A percentile compares a stretch with the other conserved stretches of the same genome.
phyloP scores from a whole-genome alignment of 2,113 vertebrate genomes.

The Calyptomena viridis region DNA sequence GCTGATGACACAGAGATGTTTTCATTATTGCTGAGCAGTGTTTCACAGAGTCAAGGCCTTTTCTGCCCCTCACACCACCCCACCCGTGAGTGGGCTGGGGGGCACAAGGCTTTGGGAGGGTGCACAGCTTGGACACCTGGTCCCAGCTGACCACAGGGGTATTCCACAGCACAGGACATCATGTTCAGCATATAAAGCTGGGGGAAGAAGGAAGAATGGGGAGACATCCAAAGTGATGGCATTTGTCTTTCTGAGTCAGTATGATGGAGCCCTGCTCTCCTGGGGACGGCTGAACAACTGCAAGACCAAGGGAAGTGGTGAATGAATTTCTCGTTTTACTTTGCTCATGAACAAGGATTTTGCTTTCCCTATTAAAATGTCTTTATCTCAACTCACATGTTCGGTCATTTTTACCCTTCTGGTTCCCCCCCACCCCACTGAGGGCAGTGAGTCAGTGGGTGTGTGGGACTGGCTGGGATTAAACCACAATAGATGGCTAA shows the following conservation, averaged over 20 bases:
- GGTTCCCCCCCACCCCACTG: background rate
- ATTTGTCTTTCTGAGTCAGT: background rate
- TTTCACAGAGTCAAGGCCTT: background rate
- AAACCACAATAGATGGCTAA: background rate
- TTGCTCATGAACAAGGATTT: background rate
- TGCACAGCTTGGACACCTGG: background rate
- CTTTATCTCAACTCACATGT: fast-evolving
- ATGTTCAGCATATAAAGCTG: background rate
- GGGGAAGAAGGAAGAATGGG: background rate
- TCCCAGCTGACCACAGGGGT: too few relatives aligned
- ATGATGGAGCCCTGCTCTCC: background rate
- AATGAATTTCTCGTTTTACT: background rate
- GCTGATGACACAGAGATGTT: background rate
- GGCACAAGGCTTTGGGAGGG: background rate
- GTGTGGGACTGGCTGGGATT: background rate
- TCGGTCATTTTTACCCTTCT: background rate
- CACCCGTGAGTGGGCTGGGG: background rate
- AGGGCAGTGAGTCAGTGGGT: background rate
- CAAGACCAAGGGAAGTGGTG: background rate
- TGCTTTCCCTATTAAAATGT: background rate
- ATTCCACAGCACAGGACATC: background rate
- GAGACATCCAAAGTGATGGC: background rate
- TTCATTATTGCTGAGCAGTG: background rate
- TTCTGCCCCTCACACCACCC: background rate
- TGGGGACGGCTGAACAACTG: background rate